phyloP scores from a whole-genome alignment of 2,113 vertebrate species.

The Clupea harengus region DNA sequence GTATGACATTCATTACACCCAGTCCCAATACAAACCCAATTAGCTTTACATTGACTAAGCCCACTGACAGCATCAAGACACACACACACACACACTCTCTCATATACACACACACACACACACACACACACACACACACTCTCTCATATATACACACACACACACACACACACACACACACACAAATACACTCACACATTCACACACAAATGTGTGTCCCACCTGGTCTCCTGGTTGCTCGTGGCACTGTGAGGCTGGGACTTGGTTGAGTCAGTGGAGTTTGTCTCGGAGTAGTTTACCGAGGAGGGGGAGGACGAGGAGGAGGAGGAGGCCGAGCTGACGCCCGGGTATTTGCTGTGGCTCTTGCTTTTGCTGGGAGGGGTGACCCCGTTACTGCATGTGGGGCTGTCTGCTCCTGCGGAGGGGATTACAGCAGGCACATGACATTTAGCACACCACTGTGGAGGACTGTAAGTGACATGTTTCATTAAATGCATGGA shows the following conservation, averaged over 20 bases:
- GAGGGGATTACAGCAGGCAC: not conserved
- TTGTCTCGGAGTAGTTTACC: constrained; percentile 96
- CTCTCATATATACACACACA: not conserved
- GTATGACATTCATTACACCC: not conserved
- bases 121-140: not conserved
- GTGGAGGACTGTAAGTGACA: not conserved
- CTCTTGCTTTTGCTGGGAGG: constrained; percentile 87
- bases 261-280: constrained; percentile 97
- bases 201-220: not conserved
- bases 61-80: not conserved
- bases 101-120: not conserved
- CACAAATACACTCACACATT: not conserved
- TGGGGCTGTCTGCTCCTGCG: constrained; percentile 90
- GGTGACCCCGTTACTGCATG: constrained; percentile 91
- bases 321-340: constrained; percentile 89
- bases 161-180: not conserved
- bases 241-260: constrained; percentile 94
- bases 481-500: too few species aligned
- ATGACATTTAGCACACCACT: not conserved
- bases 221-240: constrained; percentile 98
- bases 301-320: constrained; percentile 94
- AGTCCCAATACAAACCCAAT: not conserved
- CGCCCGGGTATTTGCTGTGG: constrained; percentile 88
- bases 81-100: not conserved
- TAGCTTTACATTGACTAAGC: not conserved